phyloP scores from a whole-genome alignment of 2,888 invertebrate genomes.

The Augochlorella aurata region DNA sequence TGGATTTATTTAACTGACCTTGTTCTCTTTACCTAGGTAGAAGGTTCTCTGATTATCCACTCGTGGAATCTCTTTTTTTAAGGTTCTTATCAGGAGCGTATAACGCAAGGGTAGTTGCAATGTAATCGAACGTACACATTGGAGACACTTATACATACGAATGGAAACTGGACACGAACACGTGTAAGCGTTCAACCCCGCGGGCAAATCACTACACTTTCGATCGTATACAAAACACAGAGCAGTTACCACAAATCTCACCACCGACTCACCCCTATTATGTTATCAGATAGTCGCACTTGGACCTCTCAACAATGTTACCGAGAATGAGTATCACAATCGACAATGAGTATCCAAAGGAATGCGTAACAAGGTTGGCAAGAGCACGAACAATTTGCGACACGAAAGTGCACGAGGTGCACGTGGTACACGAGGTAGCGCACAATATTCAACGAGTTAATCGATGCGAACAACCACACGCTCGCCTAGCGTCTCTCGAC shows the following conservation, averaged over 20 bases:
- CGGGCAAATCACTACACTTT: constrained; percentile 46
- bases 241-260: constrained; percentile 51
- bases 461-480: constrained; percentile 18
- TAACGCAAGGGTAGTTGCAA: constrained; percentile 37
- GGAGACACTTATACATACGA: constrained; percentile 44
- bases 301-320: constrained; percentile 35
- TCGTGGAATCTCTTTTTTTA: constrained; percentile 66
- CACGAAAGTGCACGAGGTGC: not conserved
- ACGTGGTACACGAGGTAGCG: not conserved
- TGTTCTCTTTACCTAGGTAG: constrained; percentile 62
- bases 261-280: constrained; percentile 58
- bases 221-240: constrained; percentile 49
- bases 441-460: constrained; percentile 10
- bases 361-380: constrained; percentile 1
- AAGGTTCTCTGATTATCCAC: constrained; percentile 65
- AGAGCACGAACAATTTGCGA: not conserved
- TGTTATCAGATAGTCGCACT: constrained; percentile 15
- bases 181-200: constrained; percentile 47
- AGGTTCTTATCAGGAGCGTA: constrained; percentile 47
- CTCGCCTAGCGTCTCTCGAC: constrained; percentile 1
- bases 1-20: constrained; percentile 74
- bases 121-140: constrained; percentile 53
- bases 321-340: constrained; percentile 30
- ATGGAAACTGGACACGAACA: constrained; percentile 15
- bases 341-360: constrained; percentile 8